Evolutionary conservation across 2,888 invertebrate species (phyloP), one percentile per base, ranked within the genome.

Genomic region (Amphimallon solstitiale): DNA sequence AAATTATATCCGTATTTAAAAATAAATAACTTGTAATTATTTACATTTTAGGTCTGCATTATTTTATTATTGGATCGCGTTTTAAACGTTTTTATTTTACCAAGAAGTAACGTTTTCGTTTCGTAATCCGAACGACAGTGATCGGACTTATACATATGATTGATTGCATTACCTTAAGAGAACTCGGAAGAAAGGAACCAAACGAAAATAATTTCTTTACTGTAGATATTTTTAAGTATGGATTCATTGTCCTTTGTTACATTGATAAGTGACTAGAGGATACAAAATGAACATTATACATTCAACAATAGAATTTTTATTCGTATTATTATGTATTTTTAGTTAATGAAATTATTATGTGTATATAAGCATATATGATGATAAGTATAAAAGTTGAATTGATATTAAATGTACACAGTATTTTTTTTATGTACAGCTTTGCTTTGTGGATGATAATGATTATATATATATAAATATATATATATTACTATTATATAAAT

Each of bases 361-460:
- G 56, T 65, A 56, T 65, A 65, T 51, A 63, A 51, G 49, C 49
- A 63, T 63, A 40, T 48, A 54, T 64, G 52, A 75, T 78, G n/a
- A 75, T 77, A 79, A 71, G 77, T 76, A 76, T 70, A 68, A 72
- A 66, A 68, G 67, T 77, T 74, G 74, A 76, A 78, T 78, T 77
- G 77, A 77, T 78, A 75, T 78, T 77, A 78, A n/a, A 65, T 67
- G 76, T 74, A 78, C 77, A 80, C 78, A 81, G 80, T 81, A 81
- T 81, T 81, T 81, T 81, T 81, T 81, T 80, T 81, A 79, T 81
- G 80, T 81, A 81, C 80, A 81, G 81, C 81, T 81, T 80, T 80
- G 81, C 81, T 81, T 81, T 79, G 76, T 79, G 78, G 77, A 78
- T 76, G 75, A 76, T 73, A 71, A 49, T 64, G 60, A 60, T 49